Base-by-base conservation (phyloP, 2,888 invertebrate species). In the Congeria kusceri region DNA sequence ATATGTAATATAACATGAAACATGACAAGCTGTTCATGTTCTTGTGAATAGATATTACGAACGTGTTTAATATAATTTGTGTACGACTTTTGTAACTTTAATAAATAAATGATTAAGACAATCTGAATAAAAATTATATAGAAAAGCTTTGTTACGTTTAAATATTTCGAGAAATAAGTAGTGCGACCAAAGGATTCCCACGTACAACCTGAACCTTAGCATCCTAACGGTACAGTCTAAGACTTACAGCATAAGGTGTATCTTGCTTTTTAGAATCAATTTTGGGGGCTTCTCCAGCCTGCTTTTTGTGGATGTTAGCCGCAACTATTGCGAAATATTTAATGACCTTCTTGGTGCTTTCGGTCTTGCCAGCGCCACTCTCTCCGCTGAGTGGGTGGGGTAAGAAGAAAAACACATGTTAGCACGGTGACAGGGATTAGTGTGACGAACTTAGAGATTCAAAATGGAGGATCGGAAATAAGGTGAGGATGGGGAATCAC, bases 331-430 rank as follows among this genome's bases (percentile, higher is more conserved):
- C 94, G 95, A 99, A 99, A 96, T 99, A 99, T 94, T 98, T 98
- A 95, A 99, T 99, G 96, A 99, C 98, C 95, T 99, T 99, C 96
- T 99, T 99, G 96, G 99, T 99, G 96, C 99, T 99, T 95, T 99
- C 99, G 96, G 99, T 99, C 96, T 99, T 99, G 95, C 99, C 99
- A 94, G 99, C 99, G 96, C 99, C 99, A 95, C 97, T 97, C 67
- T 90, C 89, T 23, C 88, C 88, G 28, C 88, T 90, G 80, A 32
- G 65, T 29, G 29, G 28, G 58, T 28, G 27, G 27, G 29, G 25
- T 4, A 4, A 25, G 20, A 4, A 53, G 18, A 4, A 53, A 20
- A 53, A 9, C 1, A 53, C 20, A 53, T 53, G 39, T 39, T 39
- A 39, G 39, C 39, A 39, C 39, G 39, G 32, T 39, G 15, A 13